Evolutionary conservation across 2,797 vertebrate species (phyloP).

Genomic region (Eospalax fontanierii): DNA sequence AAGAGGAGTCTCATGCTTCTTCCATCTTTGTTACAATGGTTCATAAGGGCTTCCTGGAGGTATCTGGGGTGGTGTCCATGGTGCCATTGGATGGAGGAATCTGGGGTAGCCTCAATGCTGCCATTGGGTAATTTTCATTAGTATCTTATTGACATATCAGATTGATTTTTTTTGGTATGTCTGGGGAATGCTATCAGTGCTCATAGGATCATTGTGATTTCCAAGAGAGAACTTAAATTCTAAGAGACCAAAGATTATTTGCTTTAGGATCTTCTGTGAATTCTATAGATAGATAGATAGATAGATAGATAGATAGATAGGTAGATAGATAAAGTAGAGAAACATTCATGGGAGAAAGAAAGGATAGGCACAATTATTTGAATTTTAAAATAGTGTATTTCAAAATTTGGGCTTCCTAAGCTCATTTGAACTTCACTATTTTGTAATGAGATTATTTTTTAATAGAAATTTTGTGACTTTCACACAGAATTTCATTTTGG

Average conservation of each 20-base stretch:
- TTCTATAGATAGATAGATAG: slow-evolving; percentile 12
- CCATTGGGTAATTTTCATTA: background rate
- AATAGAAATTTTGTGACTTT: too few relatives aligned
- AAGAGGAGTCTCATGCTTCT: background rate
- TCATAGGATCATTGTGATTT: slow-evolving; percentile 28
- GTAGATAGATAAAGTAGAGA: slow-evolving; percentile 25
- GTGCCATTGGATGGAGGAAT: background rate
- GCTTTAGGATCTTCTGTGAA: background rate
- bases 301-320: slow-evolving; percentile 22
- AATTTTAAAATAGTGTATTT: slow-evolving; percentile 61
- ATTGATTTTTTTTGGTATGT: background rate
- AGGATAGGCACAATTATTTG: background rate
- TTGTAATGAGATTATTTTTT: slow-evolving; percentile 42
- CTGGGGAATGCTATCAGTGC: background rate
- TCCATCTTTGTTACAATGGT: background rate
- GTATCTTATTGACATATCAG: background rate
- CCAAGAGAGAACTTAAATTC: background rate
- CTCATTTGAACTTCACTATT: slow-evolving; percentile 17
- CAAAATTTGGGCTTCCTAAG: slow-evolving; percentile 18
- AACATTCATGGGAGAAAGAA: background rate
- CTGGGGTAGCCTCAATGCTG: background rate
- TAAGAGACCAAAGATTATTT: background rate
- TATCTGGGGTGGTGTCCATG: background rate
- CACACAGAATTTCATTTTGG: too few relatives aligned
- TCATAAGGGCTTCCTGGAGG: background rate